Evolutionary conservation across 2,888 invertebrate species (phyloP).

Genomic region (Melanargia galathea): DNA sequence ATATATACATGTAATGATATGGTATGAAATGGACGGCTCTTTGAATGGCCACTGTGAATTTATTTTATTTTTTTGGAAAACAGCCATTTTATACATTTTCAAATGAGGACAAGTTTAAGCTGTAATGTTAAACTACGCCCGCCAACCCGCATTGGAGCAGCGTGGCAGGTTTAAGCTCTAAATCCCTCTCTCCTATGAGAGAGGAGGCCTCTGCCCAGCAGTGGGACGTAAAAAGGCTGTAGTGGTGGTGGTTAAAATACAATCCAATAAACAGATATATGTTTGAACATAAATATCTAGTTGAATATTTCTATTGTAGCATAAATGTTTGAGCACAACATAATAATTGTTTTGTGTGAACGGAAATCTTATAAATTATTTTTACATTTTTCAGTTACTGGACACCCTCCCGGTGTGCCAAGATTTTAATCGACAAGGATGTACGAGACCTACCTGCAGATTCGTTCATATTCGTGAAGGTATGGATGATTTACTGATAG

Average conservation of each 20-base stretch:
- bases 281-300: not conserved
- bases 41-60: too few species aligned
- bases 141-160: too few species aligned
- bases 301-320: constrained; percentile 20
- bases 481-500: constrained; percentile 67
- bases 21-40: not conserved
- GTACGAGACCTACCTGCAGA: constrained; percentile 98
- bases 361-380: constrained; percentile 59
- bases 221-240: too few species aligned
- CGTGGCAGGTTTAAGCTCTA: too few species aligned
- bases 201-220: too few species aligned
- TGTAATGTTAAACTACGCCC: too few species aligned
- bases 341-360: constrained; percentile 36
- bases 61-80: too few species aligned
- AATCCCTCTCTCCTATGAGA: too few species aligned
- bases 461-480: constrained; percentile 99
- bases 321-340: constrained; percentile 54
- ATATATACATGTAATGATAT: too few species aligned
- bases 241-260: too few species aligned
- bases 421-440: constrained; percentile 99
- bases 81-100: too few species aligned
- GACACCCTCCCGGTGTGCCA: constrained; percentile 99
- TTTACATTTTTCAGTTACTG: constrained; percentile 94
- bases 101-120: too few species aligned
- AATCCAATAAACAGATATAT: not conserved